Base-by-base conservation (phyloP, 2,797 vertebrate species). In the Morelia viridis region DNA sequence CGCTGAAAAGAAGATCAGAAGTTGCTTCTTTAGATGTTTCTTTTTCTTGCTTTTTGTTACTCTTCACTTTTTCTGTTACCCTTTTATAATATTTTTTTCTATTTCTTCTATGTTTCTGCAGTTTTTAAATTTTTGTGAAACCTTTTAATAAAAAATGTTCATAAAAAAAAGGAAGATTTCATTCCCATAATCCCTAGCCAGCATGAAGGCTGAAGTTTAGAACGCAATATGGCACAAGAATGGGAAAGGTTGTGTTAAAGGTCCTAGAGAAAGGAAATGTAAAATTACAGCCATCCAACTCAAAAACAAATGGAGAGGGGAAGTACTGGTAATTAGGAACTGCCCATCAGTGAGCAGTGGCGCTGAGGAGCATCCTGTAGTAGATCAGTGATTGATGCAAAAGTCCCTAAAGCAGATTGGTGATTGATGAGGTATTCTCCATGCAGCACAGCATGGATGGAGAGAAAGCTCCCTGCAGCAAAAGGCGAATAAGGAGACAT, bases 261-360 rank as follows among this genome's bases (percentile, higher is more conserved):
- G 31, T 76, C 31, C 31, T 76, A 2, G 31, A 90, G 46, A 87
- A 80, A 62, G 26, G 15, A 92, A 80, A 80, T 76, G 61, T 90
- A 62, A 62, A 57, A 92, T 64, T 90, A 90, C 65, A 87, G 2
- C 41, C 68, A 64, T 1, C 57, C 41, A 9, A 6, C 5, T 87
- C 58, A 26, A 61, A 87, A 92, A 84, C 3, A 93, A 15, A 31
- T 15, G 5, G 83, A 2, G 88, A 12, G 71, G 93, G 83, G 2
- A 93, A 94, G 87, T 89, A 92, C 15, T 4, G 1, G 68, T 80
- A 88, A n/a, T 92, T 64, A 90, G 85, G 46, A 88, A 56, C 35
- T 2, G 6, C 6, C 58, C 76, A 35, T 57, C 93, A 50, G 3
- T 84, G 9, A 50, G 90, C n/a, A 17, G 50, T 56, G 89, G 84